Evolutionary conservation across 2,113 vertebrate genomes (phyloP), one percentile per base, ranked within the genome.

Genomic region (Elaphurus davidianus): DNA sequence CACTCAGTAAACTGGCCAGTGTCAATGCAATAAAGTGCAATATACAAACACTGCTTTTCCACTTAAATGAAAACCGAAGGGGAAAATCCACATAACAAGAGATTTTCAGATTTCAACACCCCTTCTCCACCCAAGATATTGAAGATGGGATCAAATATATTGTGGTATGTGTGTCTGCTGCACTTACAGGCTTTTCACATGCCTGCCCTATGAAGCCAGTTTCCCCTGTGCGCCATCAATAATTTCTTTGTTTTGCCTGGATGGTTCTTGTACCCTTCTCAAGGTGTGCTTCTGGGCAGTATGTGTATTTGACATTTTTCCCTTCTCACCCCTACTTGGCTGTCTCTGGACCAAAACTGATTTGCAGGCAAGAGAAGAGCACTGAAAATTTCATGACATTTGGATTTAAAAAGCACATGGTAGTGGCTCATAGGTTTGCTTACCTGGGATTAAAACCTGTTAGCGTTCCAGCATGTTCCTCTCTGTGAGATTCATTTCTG

Each of bases 391-490:
- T 97, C 95, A 97, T 97, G 87, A 97, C 96, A 96, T 97, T 98
- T 97, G 91, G 88, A 84, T 97, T 97, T 92, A 9, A 71, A 95
- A 98, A 97, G 96, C 94, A 91, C 87, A 86, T 81, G 91, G 95
- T 89, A 92, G 90, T 94, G 62, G 97, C 85, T 96, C 91, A 60
- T 93, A 54, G 85, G 91, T 89, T 97, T 98, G 95, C 98, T 98
- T 98, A 98, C 97, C 95, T 97, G 95, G 95, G 95, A 98, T 97
- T 98, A 98, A 97, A 98, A 97, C 86, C 93, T 95, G 95, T 98
- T 97, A 97, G 81, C 4, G 27, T 89, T 91, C 85, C 81, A 85
- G 93, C 92, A 5, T 93, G 97, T 95, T 97, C 92, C 93, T 97
- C 94, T 97, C 95, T 1, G 0, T 83, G 88, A 97, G 97, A 95